phyloP scores from a whole-genome alignment of 2,797 vertebrate species.

The Hafferia zeledoni region DNA sequence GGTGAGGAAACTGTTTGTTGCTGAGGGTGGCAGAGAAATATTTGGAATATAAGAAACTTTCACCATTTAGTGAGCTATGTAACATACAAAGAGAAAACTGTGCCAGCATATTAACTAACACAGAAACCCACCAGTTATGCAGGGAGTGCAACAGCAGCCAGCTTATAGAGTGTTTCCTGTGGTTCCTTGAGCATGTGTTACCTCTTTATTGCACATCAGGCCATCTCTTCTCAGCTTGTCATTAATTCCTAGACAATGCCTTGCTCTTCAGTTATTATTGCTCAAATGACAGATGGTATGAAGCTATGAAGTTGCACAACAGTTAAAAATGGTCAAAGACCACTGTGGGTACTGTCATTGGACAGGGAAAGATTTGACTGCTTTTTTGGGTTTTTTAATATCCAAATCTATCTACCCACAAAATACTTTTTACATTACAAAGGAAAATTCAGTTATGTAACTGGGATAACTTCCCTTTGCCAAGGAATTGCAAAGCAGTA shows the following conservation, averaged over 20 bases:
- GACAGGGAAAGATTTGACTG: background rate
- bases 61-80: background rate
- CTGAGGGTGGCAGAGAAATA: background rate
- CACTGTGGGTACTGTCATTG: background rate
- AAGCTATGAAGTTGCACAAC: slow-evolving; percentile 30
- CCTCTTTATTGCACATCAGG: slow-evolving; percentile 30
- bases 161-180: background rate
- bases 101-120: background rate
- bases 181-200: slow-evolving; percentile 10
- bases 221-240: slow-evolving; percentile 53
- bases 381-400: background rate
- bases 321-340: background rate
- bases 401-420: slow-evolving; percentile 45
- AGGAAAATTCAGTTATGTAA: slow-evolving; percentile 61
- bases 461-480: slow-evolving; percentile 9
- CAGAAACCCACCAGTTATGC: background rate
- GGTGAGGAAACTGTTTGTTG: background rate
- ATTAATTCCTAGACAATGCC: slow-evolving; percentile 56
- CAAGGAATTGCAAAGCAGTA: slow-evolving; percentile 27
- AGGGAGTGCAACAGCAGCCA: background rate
- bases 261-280: slow-evolving; percentile 24
- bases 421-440: slow-evolving; percentile 62
- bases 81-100: slow-evolving; percentile 10
- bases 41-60: slow-evolving; percentile 3
- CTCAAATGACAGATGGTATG: slow-evolving; percentile 32